Base-by-base conservation (phyloP, 2,797 vertebrate species). In the Cynodonichthys magdalenae region DNA sequence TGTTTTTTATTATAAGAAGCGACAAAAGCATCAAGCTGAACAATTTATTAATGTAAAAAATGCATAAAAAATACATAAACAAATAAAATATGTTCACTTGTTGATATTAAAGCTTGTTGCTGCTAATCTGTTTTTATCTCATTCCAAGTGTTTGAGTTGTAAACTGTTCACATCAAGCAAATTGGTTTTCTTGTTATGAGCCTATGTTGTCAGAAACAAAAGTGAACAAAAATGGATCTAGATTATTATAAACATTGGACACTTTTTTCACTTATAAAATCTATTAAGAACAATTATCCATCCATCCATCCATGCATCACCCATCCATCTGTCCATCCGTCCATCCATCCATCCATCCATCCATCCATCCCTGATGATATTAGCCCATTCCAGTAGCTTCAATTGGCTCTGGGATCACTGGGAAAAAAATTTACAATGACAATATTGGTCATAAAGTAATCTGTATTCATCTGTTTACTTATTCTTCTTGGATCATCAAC, bases 21-120 rank as follows among this genome's bases (percentile, higher is more conserved):
- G 52, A 47, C 44, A 58, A 48, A 17, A 29, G 53, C 63, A 29
- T 66, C 53, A 18, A 69, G 64, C 57, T 65, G 20, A 59, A 47
- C 28, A 50, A 27, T 31, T 64, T 27, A 53, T 53, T 66, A 49
- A 53, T 70, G 58, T 63, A 36, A 46, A 2, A 59, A 61, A 63
- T 39, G 8, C 41, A 56, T 36, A 8, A 66, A 31, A 44, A 51
- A 58, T 42, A 50, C 51, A 49, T 58, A 56, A 64, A 74, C 27
- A 66, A 66, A 53, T 17, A 15, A 27, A 41, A 58, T 36, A 17
- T 17, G 4, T 19, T 34, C 6, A 47, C 44, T 72, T 44, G 50
- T 20, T 66, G 15, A 67, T 58, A 56, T 17, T 36, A 62, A 39
- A 58, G 27, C 27, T 54, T 24, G 20, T 9, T 29, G 0, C 12